phyloP scores from a whole-genome alignment of 2,888 invertebrate species.

The Eucriotettix oculatus region DNA sequence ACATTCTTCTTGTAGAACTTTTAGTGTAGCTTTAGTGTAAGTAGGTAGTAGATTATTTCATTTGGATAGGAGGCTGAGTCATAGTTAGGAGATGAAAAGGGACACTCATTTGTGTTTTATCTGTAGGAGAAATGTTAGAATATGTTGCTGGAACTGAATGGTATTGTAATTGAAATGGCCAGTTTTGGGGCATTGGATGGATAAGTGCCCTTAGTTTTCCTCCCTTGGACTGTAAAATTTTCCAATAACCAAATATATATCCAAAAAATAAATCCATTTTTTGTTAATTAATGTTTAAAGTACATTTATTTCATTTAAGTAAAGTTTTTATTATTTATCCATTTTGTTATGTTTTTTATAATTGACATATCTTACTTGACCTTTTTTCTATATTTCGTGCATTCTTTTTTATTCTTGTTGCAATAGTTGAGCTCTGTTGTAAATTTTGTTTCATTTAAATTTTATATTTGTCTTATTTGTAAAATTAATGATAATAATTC shows the following conservation, averaged over 20 bases:
- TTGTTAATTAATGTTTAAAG: background rate
- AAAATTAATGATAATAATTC: background rate
- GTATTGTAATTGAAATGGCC: background rate
- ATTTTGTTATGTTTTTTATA: background rate
- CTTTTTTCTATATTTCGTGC: background rate
- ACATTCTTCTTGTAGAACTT: constrained; percentile 2
- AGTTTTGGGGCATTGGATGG: constrained; percentile 11
- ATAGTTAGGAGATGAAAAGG: constrained; percentile 6
- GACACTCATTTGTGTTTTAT: background rate
- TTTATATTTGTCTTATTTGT: background rate
- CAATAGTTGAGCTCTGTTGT: too few species aligned
- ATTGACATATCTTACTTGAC: background rate
- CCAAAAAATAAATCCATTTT: background rate
- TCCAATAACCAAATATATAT: background rate
- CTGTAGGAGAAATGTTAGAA: background rate
- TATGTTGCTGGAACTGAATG: background rate
- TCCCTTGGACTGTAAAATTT: constrained; percentile 1
- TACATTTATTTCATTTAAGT: background rate
- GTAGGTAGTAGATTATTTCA: constrained; percentile 7
- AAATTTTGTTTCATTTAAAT: background rate
- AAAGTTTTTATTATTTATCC: background rate
- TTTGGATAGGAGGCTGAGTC: constrained; percentile 11
- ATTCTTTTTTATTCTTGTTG: too few species aligned
- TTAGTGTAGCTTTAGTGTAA: background rate
- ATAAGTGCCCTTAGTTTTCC: constrained; percentile 14